Evolutionary conservation across 2,888 invertebrate species (phyloP).

Genomic region (Eupeodes latifasciatus): DNA sequence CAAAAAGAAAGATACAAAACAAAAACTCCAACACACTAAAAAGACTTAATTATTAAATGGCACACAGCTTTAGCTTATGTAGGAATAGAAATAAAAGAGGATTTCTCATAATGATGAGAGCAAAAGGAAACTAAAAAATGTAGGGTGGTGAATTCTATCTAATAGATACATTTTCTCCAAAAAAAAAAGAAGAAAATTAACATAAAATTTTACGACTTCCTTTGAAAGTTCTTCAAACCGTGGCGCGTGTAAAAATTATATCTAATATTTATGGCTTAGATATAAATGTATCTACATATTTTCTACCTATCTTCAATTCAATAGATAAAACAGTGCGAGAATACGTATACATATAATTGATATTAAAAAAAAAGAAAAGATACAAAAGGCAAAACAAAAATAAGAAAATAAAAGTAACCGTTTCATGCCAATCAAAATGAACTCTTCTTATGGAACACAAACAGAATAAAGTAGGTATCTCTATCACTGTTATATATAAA

Average conservation of each 20-base stretch:
- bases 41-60: slow-evolving; percentile 49
- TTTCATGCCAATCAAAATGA: slow-evolving; percentile 37
- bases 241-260: slow-evolving; percentile 39
- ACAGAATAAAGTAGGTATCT: slow-evolving; percentile 15
- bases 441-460: neutral
- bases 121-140: neutral
- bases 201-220: slow-evolving; percentile 72
- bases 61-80: neutral
- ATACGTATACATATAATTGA: slow-evolving; percentile 42
- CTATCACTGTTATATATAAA: neutral
- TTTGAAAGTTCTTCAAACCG: slow-evolving; percentile 69
- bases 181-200: slow-evolving; percentile 8
- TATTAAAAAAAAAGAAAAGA: slow-evolving; percentile 54
- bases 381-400: neutral
- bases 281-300: too few relatives aligned
- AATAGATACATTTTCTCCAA: slow-evolving; percentile 20
- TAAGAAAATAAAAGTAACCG: slow-evolving; percentile 24
- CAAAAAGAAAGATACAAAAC: neutral
- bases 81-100: neutral
- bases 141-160: neutral
- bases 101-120: neutral
- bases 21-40: slow-evolving; percentile 7
- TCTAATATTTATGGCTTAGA: neutral
- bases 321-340: slow-evolving; percentile 28
- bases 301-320: neutral